phyloP scores from a whole-genome alignment of 2,113 vertebrate species.

The Petaurus breviceps region DNA sequence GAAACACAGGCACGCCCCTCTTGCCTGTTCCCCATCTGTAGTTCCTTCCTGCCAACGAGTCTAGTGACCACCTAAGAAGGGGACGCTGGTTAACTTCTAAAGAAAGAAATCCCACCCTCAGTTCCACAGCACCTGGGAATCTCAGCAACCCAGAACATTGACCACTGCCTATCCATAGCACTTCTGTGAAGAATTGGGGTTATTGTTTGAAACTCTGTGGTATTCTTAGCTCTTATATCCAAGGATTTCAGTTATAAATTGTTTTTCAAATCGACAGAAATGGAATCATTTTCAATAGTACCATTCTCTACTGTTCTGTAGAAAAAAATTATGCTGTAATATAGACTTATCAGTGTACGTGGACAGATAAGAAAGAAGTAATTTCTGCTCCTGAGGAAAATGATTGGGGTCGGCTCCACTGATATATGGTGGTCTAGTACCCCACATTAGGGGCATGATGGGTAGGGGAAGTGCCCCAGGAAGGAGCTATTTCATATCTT shows the following conservation, averaged over 20 bases:
- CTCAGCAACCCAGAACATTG: neutral
- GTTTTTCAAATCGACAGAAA: neutral
- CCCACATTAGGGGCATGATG: too few species aligned
- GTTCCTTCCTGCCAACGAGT: constrained; percentile 34
- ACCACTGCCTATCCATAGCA: neutral
- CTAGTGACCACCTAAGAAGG: constrained; percentile 12
- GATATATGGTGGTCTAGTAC: neutral
- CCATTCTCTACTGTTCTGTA: neutral
- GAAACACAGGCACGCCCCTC: constrained; percentile 18
- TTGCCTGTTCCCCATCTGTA: constrained; percentile 30
- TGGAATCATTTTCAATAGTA: neutral
- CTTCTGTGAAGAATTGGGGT: neutral
- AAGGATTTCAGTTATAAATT: neutral
- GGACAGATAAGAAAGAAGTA: neutral
- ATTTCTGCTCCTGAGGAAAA: neutral
- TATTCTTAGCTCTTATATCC: neutral
- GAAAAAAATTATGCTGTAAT: neutral
- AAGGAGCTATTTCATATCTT: too few species aligned
- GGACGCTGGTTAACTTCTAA: constrained; percentile 49
- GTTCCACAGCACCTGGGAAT: neutral
- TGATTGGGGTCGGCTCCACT: neutral
- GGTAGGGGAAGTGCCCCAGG: too few species aligned
- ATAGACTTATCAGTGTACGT: neutral
- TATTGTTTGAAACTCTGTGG: neutral
- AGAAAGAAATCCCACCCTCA: neutral